phyloP scores from a whole-genome alignment of 2,797 vertebrate genomes.

The Ara ararauna region DNA sequence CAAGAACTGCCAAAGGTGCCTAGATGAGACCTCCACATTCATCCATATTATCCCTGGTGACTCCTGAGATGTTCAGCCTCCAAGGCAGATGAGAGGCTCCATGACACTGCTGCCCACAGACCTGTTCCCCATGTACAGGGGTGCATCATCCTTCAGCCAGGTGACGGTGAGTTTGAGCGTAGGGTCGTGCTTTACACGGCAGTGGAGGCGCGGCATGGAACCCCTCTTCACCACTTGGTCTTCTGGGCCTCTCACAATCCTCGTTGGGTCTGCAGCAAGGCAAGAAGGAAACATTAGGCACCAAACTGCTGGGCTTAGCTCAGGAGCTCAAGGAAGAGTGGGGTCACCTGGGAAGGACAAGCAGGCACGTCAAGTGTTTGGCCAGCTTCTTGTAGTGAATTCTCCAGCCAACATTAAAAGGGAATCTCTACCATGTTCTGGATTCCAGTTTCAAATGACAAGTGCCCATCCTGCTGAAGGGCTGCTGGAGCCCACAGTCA shows the following conservation, averaged over 20 bases:
- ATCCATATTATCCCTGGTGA: background rate
- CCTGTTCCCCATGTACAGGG: conserved; percentile 86
- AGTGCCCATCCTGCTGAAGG: background rate
- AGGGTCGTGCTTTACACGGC: conserved; percentile 87
- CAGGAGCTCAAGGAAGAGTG: rapidly evolving
- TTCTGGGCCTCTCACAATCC: conserved; percentile 87
- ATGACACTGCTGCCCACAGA: background rate
- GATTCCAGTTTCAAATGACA: background rate
- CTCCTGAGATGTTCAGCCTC: background rate
- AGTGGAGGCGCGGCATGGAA: conserved; percentile 83
- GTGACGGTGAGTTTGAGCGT: conserved; percentile 82
- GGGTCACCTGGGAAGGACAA: background rate
- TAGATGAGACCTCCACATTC: rapidly evolving
- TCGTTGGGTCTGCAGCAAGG: conserved; percentile 84
- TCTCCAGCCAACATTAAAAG: background rate
- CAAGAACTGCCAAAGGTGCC: background rate
- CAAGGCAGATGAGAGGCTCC: background rate
- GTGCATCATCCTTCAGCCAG: conserved; percentile 90
- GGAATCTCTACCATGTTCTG: background rate
- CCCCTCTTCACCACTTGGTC: conserved; percentile 84
- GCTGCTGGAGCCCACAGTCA: background rate
- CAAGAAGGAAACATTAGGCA: background rate
- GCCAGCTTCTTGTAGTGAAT: background rate
- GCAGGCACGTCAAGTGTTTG: background rate
- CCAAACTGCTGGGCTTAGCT: background rate